Conservation (phyloP, 2,113 vertebrate genomes). For the Raphicerus campestris region DNA sequence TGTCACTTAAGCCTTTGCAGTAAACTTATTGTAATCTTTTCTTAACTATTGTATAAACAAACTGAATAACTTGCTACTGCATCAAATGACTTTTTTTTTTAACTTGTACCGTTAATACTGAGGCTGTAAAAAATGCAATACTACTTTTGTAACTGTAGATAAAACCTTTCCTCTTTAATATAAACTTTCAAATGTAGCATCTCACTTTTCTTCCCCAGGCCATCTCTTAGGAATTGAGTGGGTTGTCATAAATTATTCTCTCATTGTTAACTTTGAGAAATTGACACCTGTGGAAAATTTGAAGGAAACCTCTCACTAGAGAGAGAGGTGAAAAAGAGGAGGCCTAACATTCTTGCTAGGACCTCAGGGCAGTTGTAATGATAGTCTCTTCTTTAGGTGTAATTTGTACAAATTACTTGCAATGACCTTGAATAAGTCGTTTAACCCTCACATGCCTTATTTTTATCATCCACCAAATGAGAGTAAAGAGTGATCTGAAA, state of each 20-base stretch:
- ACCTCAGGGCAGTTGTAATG: neutral
- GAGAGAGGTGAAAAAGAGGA: neutral
- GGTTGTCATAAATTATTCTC: neutral
- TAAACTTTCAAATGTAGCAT: neutral
- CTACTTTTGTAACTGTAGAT: neutral
- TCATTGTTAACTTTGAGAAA: neutral
- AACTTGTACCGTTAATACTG: neutral
- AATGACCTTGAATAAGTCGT: neutral
- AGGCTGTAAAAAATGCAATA: neutral
- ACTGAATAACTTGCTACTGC: neutral
- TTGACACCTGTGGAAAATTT: neutral
- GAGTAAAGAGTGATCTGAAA: neutral
- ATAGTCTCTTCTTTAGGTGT: neutral
- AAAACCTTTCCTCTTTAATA: neutral
- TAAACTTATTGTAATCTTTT: slow-evolving; percentile 1
- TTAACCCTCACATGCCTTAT: neutral
- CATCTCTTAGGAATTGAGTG: neutral
- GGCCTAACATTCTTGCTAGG: neutral
- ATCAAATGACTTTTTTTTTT: neutral
- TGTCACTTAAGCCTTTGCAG: slow-evolving; percentile 38
- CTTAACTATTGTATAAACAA: slow-evolving; percentile 11
- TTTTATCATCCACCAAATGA: neutral
- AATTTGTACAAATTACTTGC: neutral
- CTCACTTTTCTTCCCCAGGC: neutral
- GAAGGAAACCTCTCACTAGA: neutral